Conservation (phyloP, 2,888 invertebrate species). For the Papilio protenor region DNA sequence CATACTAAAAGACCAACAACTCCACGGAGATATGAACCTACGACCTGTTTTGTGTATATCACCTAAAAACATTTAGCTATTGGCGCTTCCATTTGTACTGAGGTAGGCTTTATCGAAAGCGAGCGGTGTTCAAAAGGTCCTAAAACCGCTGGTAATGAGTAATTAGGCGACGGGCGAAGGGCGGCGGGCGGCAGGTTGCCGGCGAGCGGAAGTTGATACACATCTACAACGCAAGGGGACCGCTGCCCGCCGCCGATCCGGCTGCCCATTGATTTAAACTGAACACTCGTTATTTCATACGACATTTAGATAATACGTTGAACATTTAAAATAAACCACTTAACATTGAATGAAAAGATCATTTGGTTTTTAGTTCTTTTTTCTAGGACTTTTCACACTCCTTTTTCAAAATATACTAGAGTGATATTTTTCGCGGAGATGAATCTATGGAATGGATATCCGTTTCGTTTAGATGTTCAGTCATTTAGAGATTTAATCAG, state of each 20-base stretch:
- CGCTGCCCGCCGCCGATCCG: constrained; percentile 48
- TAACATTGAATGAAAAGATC: background rate
- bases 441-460: no score
- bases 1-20: no score
- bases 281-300: constrained; percentile 65
- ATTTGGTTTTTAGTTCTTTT: background rate
- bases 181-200: background rate
- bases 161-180: constrained; percentile 61
- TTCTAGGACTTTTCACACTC: background rate
- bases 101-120: constrained; percentile 25
- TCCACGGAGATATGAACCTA: background rate
- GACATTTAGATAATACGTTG: constrained; percentile 37
- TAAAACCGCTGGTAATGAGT: constrained; percentile 75
- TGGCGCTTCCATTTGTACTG: background rate
- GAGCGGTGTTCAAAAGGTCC: constrained; percentile 61
- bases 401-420: no score
- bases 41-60: background rate
- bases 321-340: background rate
- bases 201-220: constrained; percentile 72
- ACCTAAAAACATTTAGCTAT: background rate
- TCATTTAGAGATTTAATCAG: no score
- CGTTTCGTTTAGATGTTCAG: no score
- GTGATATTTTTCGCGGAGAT: no score
- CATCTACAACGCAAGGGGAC: constrained; percentile 62
- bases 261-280: constrained; percentile 72